Evolutionary conservation across 2,113 vertebrate genomes (phyloP).

Genomic region (Cynopterus brachyotis): DNA sequence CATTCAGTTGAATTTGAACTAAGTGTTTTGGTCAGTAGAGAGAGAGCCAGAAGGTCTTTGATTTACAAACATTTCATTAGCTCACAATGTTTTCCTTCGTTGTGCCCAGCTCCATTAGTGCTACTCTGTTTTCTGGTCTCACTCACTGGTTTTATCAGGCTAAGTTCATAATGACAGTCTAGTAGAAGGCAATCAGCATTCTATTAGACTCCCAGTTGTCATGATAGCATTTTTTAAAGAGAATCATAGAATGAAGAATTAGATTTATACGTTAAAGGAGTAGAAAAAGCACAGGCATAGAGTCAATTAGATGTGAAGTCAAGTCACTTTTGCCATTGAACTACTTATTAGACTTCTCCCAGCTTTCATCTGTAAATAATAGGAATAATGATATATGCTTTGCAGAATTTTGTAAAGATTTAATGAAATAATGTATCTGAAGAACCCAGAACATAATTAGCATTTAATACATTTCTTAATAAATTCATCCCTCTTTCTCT

Average conservation of each 20-base stretch:
- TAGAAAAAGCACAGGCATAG: neutral
- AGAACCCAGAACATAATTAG: neutral
- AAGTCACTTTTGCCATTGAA: neutral
- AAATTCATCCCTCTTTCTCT: neutral
- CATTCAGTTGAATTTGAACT: slow-evolving; percentile 1
- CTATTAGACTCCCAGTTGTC: neutral
- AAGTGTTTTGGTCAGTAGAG: neutral
- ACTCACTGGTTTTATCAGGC: neutral
- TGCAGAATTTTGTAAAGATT: neutral
- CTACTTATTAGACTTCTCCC: neutral
- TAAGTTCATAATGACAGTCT: neutral
- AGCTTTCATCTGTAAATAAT: slow-evolving; percentile 19
- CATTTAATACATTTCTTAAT: slow-evolving; percentile 6
- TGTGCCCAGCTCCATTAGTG: neutral
- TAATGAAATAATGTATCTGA: slow-evolving; percentile 14
- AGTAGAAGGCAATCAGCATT: neutral
- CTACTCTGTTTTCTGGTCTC: neutral
- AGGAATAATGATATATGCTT: neutral
- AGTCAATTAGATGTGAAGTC: neutral
- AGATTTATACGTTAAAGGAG: neutral
- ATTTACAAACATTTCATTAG: neutral
- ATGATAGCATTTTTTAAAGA: neutral
- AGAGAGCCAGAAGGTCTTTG: neutral
- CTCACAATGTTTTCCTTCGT: neutral
- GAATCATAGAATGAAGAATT: neutral